Evolutionary conservation across 2,888 invertebrate genomes (phyloP).

Genomic region (Noctua pronuba): DNA sequence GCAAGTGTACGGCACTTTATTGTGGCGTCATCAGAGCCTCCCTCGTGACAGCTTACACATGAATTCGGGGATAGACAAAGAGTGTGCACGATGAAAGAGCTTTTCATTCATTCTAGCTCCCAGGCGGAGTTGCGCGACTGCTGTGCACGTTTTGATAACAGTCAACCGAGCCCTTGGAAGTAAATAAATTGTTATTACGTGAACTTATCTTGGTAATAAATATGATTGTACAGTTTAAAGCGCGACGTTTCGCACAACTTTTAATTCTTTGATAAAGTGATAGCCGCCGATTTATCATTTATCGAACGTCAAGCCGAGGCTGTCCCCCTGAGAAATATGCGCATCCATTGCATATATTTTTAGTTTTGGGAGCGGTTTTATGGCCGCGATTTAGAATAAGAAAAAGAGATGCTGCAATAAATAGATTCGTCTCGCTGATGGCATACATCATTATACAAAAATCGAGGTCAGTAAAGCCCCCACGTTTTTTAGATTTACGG

Average conservation of each 20-base stretch:
- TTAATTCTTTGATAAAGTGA: slow-evolving; percentile 45
- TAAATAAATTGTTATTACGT: slow-evolving; percentile 63
- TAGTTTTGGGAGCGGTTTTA: slow-evolving; percentile 30
- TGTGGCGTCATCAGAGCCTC: slow-evolving; percentile 78
- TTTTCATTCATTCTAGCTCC: slow-evolving; percentile 77
- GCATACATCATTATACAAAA: slow-evolving; percentile 33
- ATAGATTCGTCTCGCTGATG: slow-evolving; percentile 13
- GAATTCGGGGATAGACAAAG: slow-evolving; percentile 85
- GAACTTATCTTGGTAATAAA: slow-evolving; percentile 59
- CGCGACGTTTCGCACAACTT: slow-evolving; percentile 33
- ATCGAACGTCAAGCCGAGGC: slow-evolving; percentile 21
- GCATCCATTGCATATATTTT: slow-evolving; percentile 55
- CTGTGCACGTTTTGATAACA: slow-evolving; percentile 79
- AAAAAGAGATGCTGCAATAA: slow-evolving; percentile 36
- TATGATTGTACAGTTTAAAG: slow-evolving; percentile 59
- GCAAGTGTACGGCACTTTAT: slow-evolving; percentile 79
- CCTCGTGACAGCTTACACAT: slow-evolving; percentile 81
- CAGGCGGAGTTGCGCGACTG: slow-evolving; percentile 72
- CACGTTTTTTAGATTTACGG: slow-evolving; percentile 50
- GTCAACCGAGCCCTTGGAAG: slow-evolving; percentile 73
- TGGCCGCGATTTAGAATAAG: slow-evolving; percentile 41
- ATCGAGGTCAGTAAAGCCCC: slow-evolving; percentile 26
- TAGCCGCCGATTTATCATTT: slow-evolving; percentile 51
- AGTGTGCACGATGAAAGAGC: slow-evolving; percentile 81
- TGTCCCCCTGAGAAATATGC: slow-evolving; percentile 38